Evolutionary conservation across 1,140 invertebrate species (phyloP), one percentile per base, ranked within the genome.

Genomic region (Chionoecetes opilio): DNA sequence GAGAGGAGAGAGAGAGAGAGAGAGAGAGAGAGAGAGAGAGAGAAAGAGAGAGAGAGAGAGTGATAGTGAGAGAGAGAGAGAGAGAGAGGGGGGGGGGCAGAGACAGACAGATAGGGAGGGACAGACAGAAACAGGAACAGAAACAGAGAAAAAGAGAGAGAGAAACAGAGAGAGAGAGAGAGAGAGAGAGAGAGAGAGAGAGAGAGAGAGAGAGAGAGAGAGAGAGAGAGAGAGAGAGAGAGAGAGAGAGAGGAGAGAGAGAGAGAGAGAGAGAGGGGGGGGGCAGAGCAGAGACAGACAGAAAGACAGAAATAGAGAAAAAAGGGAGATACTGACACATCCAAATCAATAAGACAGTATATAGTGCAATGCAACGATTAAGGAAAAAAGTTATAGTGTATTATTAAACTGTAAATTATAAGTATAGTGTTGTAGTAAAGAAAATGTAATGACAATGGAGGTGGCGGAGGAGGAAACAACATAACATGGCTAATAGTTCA

Each of bases 51-150:
- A n/a, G 46, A 53, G n/a, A 75, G 11, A 3, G 11, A 75, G 9
- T 2, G 63, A 75, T 17, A 75, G 63, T n/a, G 63, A 75, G 63
- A 75, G 63, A 75, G 63, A 75, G 63, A 75, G 63, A 75, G 63
- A 75, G 63, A 75, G 63, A 75, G 63, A 75, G 63, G n/a, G 63
- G n/a, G 63, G n/a, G 63, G n/a, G 63, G n/a, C 21, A 75, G 63
- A 75, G 63, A 75, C 21, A 75, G 21, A 75, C 21, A 75, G 21
- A 75, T 17, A 75, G 9, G 26, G 53, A 75, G 9, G 26, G 85
- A 87, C 9, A 41, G 26, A 29, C 34, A 87, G 29, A 41, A 31
- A 41, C 3, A 29, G 6, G n/a, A 6, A 75, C 63, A 75, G 6
- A 75, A 6, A 75, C 21, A 17, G 21, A 53, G 21, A 53, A 17